Evolutionary conservation across 2,888 invertebrate genomes (phyloP).

Genomic region (Clistopyga incitator): DNA sequence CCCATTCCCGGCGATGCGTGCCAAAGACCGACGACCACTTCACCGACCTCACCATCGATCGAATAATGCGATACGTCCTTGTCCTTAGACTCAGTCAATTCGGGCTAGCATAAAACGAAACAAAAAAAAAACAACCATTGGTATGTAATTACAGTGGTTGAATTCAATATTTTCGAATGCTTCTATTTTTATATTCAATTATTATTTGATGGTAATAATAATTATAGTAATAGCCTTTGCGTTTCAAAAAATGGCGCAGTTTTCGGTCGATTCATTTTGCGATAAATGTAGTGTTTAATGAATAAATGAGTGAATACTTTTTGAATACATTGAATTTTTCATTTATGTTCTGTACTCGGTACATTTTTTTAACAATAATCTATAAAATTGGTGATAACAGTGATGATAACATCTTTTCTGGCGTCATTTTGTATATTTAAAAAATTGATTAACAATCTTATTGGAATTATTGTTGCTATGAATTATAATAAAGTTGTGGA

Average conservation of each 20-base stretch:
- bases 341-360: too few relatives aligned
- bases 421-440: too few relatives aligned
- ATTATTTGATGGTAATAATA: too few relatives aligned
- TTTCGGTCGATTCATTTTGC: too few relatives aligned
- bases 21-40: conserved; percentile 93
- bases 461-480: neutral
- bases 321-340: too few relatives aligned
- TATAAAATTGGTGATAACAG: too few relatives aligned
- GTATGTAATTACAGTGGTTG: neutral
- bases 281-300: too few relatives aligned
- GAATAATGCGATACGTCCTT: conserved; percentile 82
- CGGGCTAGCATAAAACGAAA: conserved; percentile 73
- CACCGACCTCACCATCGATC: conserved; percentile 89
- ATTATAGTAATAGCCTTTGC: neutral
- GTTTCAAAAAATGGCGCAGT: neutral
- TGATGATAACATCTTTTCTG: too few relatives aligned
- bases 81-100: conserved; percentile 80
- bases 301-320: too few relatives aligned
- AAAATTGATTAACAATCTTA: neutral
- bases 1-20: conserved; percentile 92
- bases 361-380: too few relatives aligned
- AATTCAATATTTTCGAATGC: neutral
- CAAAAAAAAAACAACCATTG: conserved; percentile 6
- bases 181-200: neutral
- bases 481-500: neutral